Evolutionary conservation across 2,113 vertebrate species (phyloP), one percentile per base, ranked within the genome.

Genomic region (Nipponia nippon): DNA sequence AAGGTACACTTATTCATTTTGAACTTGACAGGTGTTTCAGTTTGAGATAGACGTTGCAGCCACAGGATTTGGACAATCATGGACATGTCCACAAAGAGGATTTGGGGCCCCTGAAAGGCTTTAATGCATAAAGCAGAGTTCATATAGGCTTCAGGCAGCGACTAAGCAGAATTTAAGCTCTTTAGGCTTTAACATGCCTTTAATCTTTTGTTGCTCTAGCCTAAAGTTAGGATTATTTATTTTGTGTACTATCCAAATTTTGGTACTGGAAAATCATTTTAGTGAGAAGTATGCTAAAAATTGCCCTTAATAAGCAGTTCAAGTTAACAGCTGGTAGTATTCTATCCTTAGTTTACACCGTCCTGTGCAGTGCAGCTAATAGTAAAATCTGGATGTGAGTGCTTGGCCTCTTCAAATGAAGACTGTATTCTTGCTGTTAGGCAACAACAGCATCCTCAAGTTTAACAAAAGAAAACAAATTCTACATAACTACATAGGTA

Each of bases 161-260:
- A 87, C 77, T 87, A 79, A 62, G 46, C 63, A 75, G 30, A 87
- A 96, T 75, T 96, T 95, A 96, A 97, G 65, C 93, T 96, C 77
- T 94, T 96, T 78, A 96, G 56, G 89, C 42, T 96, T 96, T 89
- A 95, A 89, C 63, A 91, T 78, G 76, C 55, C 80, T 95, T 93
- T 96, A 97, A 94, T 95, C 87, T 89, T 95, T 75, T 93, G 72
- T 91, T 89, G 55, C 56, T 87, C 25, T 94, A 91, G 87, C 96
- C 91, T 87, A 36, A 95, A 96, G 95, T 94, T 89, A 94, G 80
- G 90, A 95, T 97, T 95, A 87, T 71, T 83, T 91, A 49, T 93
- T 96, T 88, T 89, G 76, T 82, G 69, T 87, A 19, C 65, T 75
- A 59, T 49, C 69, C 89, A 82, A 69, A 91, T 92, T 82, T 96